Evolutionary conservation across 2,113 vertebrate genomes (phyloP).

Genomic region (Melanerpes aurifrons): DNA sequence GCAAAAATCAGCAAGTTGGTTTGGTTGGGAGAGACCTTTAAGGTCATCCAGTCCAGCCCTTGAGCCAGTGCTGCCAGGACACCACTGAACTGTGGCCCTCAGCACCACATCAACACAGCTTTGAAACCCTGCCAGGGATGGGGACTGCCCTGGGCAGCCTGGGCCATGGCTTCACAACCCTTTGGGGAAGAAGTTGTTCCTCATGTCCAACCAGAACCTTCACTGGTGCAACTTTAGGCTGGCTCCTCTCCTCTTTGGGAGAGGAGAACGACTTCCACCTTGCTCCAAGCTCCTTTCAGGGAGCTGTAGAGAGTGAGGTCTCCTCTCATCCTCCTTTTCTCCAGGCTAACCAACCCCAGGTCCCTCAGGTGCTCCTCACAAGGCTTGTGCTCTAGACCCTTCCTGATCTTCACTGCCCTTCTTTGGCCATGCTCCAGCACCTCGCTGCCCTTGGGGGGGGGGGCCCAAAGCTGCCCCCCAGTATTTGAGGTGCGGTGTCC

Average conservation of each 20-base stretch:
- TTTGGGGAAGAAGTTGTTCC: neutral
- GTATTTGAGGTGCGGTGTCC: neutral
- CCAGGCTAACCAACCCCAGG: too few species aligned
- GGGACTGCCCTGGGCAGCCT: neutral
- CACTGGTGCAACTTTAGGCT: too few species aligned
- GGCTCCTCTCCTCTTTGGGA: too few species aligned
- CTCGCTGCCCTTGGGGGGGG: neutral
- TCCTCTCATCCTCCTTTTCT: too few species aligned
- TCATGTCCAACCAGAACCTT: too few species aligned
- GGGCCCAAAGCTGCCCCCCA: neutral
- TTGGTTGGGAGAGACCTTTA: neutral
- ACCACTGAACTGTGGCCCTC: neutral
- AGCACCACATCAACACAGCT: neutral
- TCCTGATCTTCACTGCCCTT: too few species aligned
- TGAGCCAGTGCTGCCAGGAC: neutral
- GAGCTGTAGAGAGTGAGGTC: too few species aligned
- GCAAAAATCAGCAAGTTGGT: neutral
- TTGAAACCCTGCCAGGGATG: neutral
- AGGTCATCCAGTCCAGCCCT: neutral
- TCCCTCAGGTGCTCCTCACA: too few species aligned
- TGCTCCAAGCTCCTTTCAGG: too few species aligned
- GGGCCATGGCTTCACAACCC: neutral
- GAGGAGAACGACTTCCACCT: too few species aligned
- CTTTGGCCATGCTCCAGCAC: too few species aligned
- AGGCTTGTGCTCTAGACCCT: too few species aligned